Evolutionary conservation across 2,888 invertebrate genomes (phyloP), one percentile per base, ranked within the genome.

Genomic region (Hoplodrina blanda): DNA sequence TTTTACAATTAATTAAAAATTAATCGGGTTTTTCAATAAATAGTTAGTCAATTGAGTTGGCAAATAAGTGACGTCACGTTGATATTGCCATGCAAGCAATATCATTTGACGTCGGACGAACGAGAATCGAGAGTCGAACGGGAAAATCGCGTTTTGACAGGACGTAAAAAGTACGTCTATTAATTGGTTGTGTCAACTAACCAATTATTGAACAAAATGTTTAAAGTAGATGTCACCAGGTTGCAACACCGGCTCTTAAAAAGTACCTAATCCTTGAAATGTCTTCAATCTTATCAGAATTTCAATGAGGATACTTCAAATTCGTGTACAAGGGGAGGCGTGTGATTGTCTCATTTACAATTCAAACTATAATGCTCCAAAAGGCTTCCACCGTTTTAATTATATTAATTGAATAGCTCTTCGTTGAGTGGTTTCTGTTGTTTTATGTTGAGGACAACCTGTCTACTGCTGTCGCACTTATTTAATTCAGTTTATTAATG

Each of bases 261-360:
- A 54, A 64, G 54, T 44, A 72, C 50, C 7, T 44, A 62, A 70
- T 76, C 60, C 62, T 41, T 49, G n/a, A 41, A 66, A 76, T 76
- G 66, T 67, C 73, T 73, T 76, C 77, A 49, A 62, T 60, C 73
- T 76, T 66, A 82, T 73, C 80, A 79, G 82, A 82, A 85, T 89
- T 89, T 84, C 84, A 88, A 88, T 85, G 84, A 89, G 76, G 76
- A 71, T 81, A 81, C 83, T 83, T 80, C 62, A 65, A 82, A 83
- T 85, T 85, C 73, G 69, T 78, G 63, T 87, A 86, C 87, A 84
- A 84, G 85, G 85, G 66, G 69, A 81, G 74, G 79, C 85, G 84
- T 81, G 79, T 81, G 81, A 78, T 78, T 87, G 84, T 85, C 80
- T 79, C 86, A 89, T 90, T 88, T 90, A 88, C 89, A 90, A 89